A percentile compares a stretch with the other conserved stretches of the same genome.
Conservation (phyloP, 2,113 vertebrate species). For the Oryctolagus cuniculus region mOryCun1.1 NC_091443.1:105590501-105591000, state of each 20-base stretch:
- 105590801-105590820: background rate
- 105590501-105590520: background rate
- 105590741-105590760: fast-evolving
- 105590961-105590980: no score
- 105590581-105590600: no score
- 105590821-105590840: background rate
- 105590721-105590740: background rate
- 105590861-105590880: background rate
- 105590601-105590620: background rate
- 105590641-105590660: fast-evolving
- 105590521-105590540: background rate
- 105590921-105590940: no score
- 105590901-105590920: no score
- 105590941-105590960: no score
- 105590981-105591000: no score
- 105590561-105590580: background rate
- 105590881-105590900: background rate
- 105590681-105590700: fast-evolving
- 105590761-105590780: background rate
- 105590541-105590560: background rate
- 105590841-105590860: background rate
- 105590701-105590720: background rate
- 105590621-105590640: background rate
- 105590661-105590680: fast-evolving
- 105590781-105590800: background rate